Evolutionary conservation across 2,113 vertebrate species (phyloP).

Genomic region (Pterocles burchelli): DNA sequence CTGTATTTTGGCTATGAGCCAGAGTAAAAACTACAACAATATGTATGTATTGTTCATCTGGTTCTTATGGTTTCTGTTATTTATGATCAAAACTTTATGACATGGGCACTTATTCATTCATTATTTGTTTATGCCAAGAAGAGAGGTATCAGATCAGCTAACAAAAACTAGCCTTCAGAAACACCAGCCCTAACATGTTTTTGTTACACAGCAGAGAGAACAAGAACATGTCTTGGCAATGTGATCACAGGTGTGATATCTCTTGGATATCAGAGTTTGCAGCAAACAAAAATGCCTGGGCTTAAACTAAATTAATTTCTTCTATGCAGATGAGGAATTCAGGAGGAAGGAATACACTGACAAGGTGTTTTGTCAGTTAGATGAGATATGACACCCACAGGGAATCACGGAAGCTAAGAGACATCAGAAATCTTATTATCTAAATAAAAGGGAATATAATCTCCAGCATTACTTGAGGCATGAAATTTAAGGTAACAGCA

Average conservation of each 20-base stretch:
- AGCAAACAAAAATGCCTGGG: neutral
- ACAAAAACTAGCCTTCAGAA: neutral
- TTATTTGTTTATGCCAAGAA: neutral
- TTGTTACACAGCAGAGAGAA: slow-evolving; percentile 25
- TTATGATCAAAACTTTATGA: neutral
- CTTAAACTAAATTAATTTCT: slow-evolving; percentile 19
- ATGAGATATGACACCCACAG: neutral
- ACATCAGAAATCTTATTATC: neutral
- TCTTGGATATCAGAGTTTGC: neutral
- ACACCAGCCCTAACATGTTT: slow-evolving; percentile 19
- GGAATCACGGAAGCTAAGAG: neutral
- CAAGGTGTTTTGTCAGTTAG: neutral
- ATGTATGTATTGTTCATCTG: neutral
- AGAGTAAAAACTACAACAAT: neutral
- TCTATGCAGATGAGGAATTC: neutral
- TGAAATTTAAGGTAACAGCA: neutral
- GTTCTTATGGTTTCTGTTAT: slow-evolving; percentile 9
- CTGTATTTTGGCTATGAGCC: no score
- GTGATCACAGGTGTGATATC: slow-evolving; percentile 24
- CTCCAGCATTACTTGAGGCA: neutral
- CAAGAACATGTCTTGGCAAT: slow-evolving; percentile 34
- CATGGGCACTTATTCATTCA: neutral
- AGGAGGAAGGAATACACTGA: neutral
- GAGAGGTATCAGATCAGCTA: neutral
- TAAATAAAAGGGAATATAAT: neutral